Conservation (phyloP, 2,113 vertebrate genomes). For the Aleadryas rufinucha region DNA sequence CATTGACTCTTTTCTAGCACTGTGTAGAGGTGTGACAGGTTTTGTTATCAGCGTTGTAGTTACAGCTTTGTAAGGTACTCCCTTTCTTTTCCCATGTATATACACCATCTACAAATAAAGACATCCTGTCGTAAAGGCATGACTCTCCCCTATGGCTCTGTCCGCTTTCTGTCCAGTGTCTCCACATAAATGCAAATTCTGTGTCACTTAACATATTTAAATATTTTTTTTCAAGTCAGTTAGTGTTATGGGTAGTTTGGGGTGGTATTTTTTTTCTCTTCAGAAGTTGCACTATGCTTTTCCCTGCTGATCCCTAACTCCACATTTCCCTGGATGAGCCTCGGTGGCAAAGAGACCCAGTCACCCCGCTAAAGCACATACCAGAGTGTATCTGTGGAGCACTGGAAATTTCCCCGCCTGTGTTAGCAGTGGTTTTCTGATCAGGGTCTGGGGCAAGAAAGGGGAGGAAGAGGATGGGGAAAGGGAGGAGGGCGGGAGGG, state of each 20-base stretch:
- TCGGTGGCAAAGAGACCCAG: neutral
- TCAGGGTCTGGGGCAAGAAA: conserved; percentile 64
- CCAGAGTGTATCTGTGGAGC: conserved; percentile 49
- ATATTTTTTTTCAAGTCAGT: neutral
- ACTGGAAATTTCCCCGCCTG: conserved; percentile 68
- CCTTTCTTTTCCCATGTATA: conserved; percentile 45
- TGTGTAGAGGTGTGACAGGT: conserved; percentile 77
- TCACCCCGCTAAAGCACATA: neutral
- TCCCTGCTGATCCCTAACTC: neutral
- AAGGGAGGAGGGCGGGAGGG: accelerated
- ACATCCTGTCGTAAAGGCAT: conserved; percentile 71
- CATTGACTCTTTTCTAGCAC: conserved; percentile 31
- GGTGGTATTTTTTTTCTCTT: neutral
- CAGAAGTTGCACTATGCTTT: neutral
- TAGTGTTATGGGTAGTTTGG: neutral
- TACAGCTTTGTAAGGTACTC: conserved; percentile 71
- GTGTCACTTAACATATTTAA: neutral
- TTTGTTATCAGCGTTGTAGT: conserved; percentile 71
- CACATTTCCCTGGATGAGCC: neutral
- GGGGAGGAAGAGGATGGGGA: accelerated
- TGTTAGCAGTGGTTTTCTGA: conserved; percentile 72
- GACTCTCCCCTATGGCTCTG: conserved; percentile 72
- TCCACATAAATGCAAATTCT: conserved; percentile 61
- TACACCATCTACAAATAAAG: conserved; percentile 51
- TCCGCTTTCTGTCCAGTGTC: conserved; percentile 75